A percentile compares a stretch with the other conserved stretches of the same genome.
These are phyloP conservation scores for Tenualosa thibaudeaui DNA, from an alignment of 2,797 vertebrate genomes.

Conservation along the genomic window DNA sequence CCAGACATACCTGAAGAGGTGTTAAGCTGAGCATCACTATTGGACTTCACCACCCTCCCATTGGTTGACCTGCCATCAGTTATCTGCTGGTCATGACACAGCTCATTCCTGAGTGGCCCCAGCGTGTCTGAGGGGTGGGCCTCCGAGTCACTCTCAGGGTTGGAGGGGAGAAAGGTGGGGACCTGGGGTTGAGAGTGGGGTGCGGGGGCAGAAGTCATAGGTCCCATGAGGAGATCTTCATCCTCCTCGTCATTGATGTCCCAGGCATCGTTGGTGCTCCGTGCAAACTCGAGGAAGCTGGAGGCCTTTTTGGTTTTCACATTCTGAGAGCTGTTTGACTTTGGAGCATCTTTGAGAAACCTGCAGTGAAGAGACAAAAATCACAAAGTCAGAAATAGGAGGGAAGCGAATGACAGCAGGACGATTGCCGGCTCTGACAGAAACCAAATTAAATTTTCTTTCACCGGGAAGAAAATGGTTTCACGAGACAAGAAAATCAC, in stretches of 20 bases:
- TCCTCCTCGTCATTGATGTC: constrained; percentile 93
- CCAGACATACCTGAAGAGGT: constrained; percentile 77
- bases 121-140: constrained; percentile 66
- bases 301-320: constrained; percentile 90
- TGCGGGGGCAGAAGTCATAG: constrained; percentile 45
- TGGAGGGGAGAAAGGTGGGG: neutral
- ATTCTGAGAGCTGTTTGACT: constrained; percentile 73
- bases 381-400: neutral
- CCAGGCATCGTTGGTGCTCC: constrained; percentile 96
- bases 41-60: constrained; percentile 87
- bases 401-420: neutral
- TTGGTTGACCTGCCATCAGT: constrained; percentile 66
- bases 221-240: constrained; percentile 67
- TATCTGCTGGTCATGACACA: constrained; percentile 64
- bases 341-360: constrained; percentile 88
- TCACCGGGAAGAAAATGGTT: neutral
- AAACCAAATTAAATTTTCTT: constrained; percentile 1
- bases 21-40: constrained; percentile 86
- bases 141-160: constrained; percentile 27
- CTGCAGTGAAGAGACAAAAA: constrained; percentile 63
- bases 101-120: constrained; percentile 72
- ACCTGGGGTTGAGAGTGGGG: neutral
- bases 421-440: neutral
- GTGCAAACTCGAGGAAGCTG: constrained; percentile 95
- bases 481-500: constrained; percentile 11